Percentiles rank a stretch among this genome's conserved stretches.
phyloP scores from a whole-genome alignment of 2,888 invertebrate species.

The Orthosia incerta region DNA sequence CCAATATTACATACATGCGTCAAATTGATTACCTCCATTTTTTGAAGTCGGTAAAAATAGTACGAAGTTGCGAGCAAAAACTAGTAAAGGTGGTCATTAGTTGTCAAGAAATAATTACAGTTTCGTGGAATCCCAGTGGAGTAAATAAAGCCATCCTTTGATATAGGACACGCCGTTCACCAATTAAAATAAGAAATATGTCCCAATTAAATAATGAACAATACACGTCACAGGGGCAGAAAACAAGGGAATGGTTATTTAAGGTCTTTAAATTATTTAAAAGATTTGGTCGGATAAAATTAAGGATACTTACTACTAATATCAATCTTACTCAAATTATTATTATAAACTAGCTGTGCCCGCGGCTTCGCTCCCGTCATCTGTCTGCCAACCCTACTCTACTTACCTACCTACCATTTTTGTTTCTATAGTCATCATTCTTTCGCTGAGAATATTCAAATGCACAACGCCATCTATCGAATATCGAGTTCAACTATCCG shows the following conservation, averaged over 20 bases:
- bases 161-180: conserved; percentile 29
- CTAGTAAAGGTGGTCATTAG: conserved; percentile 31
- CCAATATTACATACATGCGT: no score
- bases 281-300: no score
- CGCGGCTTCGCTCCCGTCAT: no score
- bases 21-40: background rate
- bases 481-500: no score
- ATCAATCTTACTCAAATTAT: no score
- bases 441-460: no score
- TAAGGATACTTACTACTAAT: no score
- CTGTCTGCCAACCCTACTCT: no score
- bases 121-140: conserved; percentile 28
- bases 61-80: background rate
- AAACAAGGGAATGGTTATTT: background rate
- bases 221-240: background rate
- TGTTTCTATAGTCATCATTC: no score
- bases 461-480: no score
- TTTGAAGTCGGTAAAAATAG: conserved; percentile 10
- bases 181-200: conserved; percentile 43
- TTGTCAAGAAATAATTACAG: conserved; percentile 45
- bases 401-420: no score
- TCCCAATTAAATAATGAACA: conserved; percentile 32
- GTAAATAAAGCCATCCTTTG: conserved; percentile 33
- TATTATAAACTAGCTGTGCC: no score
- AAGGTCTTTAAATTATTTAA: conserved; percentile 1